These are phyloP conservation scores for Rhagologus leucostigma DNA, from an alignment of 2,113 vertebrate species.

Conservation along the genomic window DNA sequence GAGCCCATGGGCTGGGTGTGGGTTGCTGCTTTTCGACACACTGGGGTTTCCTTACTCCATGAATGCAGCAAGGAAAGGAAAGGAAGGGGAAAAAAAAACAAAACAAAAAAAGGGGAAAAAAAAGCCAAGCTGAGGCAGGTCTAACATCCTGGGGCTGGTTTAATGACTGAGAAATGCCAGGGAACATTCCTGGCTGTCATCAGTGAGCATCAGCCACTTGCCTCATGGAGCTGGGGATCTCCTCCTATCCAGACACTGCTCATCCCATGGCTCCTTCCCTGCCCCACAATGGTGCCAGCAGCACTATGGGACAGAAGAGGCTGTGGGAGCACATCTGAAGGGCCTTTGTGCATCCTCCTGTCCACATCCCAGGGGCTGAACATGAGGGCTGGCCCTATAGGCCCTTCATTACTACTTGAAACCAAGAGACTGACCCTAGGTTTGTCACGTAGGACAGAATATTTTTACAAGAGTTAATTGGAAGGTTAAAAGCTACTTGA, in stretches of 20 bases:
- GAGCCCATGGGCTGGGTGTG: not conserved
- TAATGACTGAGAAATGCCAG: not conserved
- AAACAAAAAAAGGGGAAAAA: too few relatives aligned
- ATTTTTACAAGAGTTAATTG: not conserved
- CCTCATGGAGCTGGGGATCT: not conserved
- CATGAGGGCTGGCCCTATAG: rapidly evolving
- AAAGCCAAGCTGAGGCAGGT: not conserved
- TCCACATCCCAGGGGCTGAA: not conserved
- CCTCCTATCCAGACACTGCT: not conserved
- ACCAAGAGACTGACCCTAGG: rapidly evolving
- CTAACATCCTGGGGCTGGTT: not conserved
- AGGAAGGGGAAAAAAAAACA: rapidly evolving
- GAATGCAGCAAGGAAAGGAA: not conserved
- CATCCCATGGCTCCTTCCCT: not conserved
- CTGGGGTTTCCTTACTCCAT: not conserved
- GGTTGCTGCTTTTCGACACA: not conserved
- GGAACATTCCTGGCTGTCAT: not conserved
- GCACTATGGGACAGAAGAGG: rapidly evolving
- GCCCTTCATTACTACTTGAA: rapidly evolving
- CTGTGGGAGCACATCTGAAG: rapidly evolving
- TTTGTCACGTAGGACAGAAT: not conserved
- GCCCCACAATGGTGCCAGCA: not conserved
- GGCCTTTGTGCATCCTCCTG: not conserved
- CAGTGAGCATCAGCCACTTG: not conserved
- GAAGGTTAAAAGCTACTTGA: not conserved